These are phyloP conservation scores for Masticophis lateralis DNA, from an alignment of 2,797 vertebrate species.

Conservation along the genomic window DNA sequence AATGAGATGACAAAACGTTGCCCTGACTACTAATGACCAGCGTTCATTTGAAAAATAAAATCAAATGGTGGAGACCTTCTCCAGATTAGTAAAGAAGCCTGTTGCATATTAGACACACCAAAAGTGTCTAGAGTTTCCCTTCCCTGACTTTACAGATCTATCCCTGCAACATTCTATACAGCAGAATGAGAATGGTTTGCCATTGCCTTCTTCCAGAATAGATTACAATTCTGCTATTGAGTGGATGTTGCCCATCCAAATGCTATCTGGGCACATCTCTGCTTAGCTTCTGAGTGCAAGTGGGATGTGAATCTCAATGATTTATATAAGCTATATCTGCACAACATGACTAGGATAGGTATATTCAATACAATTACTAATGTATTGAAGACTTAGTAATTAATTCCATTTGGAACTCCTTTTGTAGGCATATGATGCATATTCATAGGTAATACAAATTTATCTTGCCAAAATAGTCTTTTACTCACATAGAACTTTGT, in stretches of 20 bases:
- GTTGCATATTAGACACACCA: background rate
- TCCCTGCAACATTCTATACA: background rate
- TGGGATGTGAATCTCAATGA: background rate
- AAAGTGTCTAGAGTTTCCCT: background rate
- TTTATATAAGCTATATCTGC: background rate
- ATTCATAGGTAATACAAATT: background rate
- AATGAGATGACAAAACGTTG: background rate
- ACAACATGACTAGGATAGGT: background rate
- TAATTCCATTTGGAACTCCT: background rate
- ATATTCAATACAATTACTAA: background rate
- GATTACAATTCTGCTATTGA: background rate
- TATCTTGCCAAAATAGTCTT: background rate
- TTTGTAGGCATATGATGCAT: background rate
- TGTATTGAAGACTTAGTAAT: background rate
- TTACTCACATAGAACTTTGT: background rate
- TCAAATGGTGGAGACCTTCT: background rate
- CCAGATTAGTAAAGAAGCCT: background rate
- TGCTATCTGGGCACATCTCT: background rate
- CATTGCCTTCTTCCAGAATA: background rate
- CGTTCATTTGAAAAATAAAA: background rate
- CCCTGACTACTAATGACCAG: background rate
- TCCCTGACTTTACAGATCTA: background rate
- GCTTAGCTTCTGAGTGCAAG: background rate
- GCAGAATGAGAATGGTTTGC: background rate
- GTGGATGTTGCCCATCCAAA: background rate